Conservation (phyloP, 2,888 invertebrate genomes). For the Conus canariensis region DNA sequence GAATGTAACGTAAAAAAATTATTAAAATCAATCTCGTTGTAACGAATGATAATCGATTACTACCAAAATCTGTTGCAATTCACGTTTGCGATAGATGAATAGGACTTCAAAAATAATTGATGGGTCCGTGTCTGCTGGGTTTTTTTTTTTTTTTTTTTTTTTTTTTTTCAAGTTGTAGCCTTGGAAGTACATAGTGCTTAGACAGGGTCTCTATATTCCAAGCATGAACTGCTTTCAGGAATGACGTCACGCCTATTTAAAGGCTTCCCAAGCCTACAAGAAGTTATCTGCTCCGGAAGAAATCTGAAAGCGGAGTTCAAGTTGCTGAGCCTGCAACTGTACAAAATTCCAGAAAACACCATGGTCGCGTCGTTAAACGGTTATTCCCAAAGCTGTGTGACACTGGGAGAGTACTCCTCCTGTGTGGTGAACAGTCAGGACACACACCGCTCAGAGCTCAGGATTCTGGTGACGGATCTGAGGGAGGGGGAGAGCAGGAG, state of each 20-base stretch:
- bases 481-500: conserved; percentile 26
- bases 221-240: neutral
- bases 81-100: too few relatives aligned
- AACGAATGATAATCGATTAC: too few relatives aligned
- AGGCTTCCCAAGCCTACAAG: conserved; percentile 36
- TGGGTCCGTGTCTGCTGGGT: too few relatives aligned
- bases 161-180: too few relatives aligned
- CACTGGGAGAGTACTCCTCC: conserved; percentile 34
- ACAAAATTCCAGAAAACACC: neutral
- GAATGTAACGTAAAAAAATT: too few relatives aligned
- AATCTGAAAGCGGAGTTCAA: conserved; percentile 29
- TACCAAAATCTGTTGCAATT: too few relatives aligned
- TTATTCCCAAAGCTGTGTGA: conserved; percentile 25
- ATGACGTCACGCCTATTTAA: conserved; percentile 21
- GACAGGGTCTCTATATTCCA: too few relatives aligned
- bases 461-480: conserved; percentile 26
- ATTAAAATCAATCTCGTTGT: too few relatives aligned
- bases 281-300: conserved; percentile 23
- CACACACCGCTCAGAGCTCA: conserved; percentile 10
- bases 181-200: too few relatives aligned
- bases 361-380: conserved; percentile 13
- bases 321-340: conserved; percentile 22
- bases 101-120: too few relatives aligned
- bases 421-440: conserved; percentile 17
- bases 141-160: too few relatives aligned